Evolutionary conservation across 2,797 vertebrate genomes (phyloP).

Genomic region (Erpetoichthys calabaricus): DNA sequence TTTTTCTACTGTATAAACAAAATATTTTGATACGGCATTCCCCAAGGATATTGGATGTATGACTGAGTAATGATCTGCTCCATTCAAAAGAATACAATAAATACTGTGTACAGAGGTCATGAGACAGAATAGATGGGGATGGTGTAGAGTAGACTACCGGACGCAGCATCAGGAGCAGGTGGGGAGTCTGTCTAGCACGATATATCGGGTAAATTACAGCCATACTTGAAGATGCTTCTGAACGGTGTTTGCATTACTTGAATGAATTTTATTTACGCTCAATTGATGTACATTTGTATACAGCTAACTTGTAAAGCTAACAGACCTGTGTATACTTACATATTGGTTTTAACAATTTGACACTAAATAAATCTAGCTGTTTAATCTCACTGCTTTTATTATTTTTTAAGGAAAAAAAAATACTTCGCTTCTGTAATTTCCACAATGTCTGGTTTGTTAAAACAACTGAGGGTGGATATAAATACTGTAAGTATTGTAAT

Average conservation of each 20-base stretch:
- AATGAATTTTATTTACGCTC: conserved; percentile 76
- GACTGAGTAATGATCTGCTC: too few relatives aligned
- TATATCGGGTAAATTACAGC: conserved; percentile 79
- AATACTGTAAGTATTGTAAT: conserved; percentile 99
- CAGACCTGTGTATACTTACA: conserved; percentile 53
- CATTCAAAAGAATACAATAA: too few relatives aligned
- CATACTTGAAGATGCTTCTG: conserved; percentile 94
- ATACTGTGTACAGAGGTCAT: too few relatives aligned
- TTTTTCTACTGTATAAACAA: too few relatives aligned
- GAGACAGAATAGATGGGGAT: too few relatives aligned
- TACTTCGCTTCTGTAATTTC: conserved; percentile 62
- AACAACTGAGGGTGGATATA: conserved; percentile 69
- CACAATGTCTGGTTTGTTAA: conserved; percentile 71
- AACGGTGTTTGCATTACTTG: conserved; percentile 93
- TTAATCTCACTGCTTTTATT: conserved; percentile 63
- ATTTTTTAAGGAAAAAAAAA: conserved; percentile 25
- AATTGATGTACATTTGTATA: conserved; percentile 59
- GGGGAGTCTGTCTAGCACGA: conserved; percentile 33
- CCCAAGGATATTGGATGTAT: too few relatives aligned
- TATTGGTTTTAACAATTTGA: conserved; percentile 74
- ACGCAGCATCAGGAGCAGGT: conserved; percentile 72
- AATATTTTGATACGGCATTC: too few relatives aligned
- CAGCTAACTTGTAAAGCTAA: conserved; percentile 75
- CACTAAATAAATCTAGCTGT: conserved; percentile 78
- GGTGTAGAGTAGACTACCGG: conserved; percentile 41